Percentiles rank a stretch among this genome's conserved stretches.
Evolutionary conservation across 1,140 invertebrate species (phyloP).

Genomic region (Nylanderia fulva): DNA sequence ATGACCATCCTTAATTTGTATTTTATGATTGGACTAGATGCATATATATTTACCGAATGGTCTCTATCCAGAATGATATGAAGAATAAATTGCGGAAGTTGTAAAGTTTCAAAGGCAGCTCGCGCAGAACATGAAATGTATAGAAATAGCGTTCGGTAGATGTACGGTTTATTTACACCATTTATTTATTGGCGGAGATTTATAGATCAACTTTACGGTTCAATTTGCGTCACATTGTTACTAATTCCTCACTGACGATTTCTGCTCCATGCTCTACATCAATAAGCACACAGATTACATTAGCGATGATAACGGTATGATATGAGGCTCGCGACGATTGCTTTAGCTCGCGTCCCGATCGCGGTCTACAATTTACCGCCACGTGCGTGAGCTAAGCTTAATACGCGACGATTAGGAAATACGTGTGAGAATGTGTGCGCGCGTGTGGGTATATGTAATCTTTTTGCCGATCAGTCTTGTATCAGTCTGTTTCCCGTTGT

Average conservation of each 20-base stretch:
- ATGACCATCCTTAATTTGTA: not conserved
- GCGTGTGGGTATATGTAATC: not conserved
- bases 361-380: conserved; percentile 37
- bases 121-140: not conserved
- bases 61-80: not conserved
- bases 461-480: not conserved
- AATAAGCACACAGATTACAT: conserved; percentile 38
- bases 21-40: not conserved
- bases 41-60: not conserved
- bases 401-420: conserved; percentile 10
- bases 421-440: not conserved
- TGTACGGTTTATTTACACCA: not conserved
- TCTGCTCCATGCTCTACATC: conserved; percentile 30
- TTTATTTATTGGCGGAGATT: conserved; percentile 15
- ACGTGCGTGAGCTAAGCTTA: not conserved
- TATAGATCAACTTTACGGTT: conserved; percentile 5
- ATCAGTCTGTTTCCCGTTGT: conserved; percentile 54
- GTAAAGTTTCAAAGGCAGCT: not conserved
- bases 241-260: not conserved
- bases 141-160: conserved; percentile 6
- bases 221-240: not conserved
- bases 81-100: not conserved
- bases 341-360: conserved; percentile 61
- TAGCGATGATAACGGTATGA: conserved; percentile 41
- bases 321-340: conserved; percentile 65